These are phyloP conservation scores for Thumatha senex DNA, from an alignment of 2,888 invertebrate genomes.

Conservation along the genomic window DNA sequence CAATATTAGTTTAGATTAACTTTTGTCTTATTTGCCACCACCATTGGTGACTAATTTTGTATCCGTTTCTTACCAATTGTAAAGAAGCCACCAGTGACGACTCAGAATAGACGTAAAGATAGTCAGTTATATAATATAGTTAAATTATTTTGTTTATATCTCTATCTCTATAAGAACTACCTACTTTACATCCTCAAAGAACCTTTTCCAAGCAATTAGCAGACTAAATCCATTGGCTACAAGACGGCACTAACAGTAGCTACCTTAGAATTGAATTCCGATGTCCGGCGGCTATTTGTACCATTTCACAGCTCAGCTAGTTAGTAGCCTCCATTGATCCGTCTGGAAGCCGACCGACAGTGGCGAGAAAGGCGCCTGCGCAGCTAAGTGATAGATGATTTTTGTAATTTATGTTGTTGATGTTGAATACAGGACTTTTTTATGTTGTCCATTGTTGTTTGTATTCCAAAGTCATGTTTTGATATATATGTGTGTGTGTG, in stretches of 20 bases:
- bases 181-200: not conserved
- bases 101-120: no score
- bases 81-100: no score
- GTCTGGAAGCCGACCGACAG: constrained; percentile 66
- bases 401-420: constrained; percentile 24
- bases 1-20: no score
- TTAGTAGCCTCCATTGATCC: constrained; percentile 70
- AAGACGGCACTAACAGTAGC: constrained; percentile 33
- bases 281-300: constrained; percentile 61
- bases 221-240: constrained; percentile 22
- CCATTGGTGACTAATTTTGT: no score
- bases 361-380: constrained; percentile 45
- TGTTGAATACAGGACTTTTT: not conserved
- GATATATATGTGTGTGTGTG: no score
- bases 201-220: constrained; percentile 28
- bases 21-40: no score
- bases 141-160: no score
- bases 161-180: no score
- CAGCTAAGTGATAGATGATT: constrained; percentile 53
- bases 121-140: no score
- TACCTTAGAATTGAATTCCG: constrained; percentile 40
- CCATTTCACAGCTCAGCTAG: constrained; percentile 70
- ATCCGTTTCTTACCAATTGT: no score
- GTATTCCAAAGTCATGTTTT: not conserved
- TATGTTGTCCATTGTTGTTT: no score